These are phyloP conservation scores for Steromphala cineraria DNA, from an alignment of 2,888 invertebrate species.

Conservation along the genomic window DNA sequence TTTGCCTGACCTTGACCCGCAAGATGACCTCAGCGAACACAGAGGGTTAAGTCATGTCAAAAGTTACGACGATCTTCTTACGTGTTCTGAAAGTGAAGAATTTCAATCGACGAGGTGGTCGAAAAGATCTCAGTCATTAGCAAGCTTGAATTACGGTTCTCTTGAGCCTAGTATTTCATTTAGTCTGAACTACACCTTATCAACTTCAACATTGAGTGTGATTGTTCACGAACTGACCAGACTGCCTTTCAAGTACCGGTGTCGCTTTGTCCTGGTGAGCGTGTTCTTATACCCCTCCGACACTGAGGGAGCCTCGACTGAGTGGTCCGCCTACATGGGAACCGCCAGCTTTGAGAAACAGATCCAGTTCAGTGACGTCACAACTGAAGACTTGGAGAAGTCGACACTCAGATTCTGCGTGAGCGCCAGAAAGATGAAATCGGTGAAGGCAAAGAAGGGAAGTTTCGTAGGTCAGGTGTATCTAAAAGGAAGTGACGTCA, in stretches of 20 bases:
- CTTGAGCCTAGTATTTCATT: constrained; percentile 10
- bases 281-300: constrained; percentile 27
- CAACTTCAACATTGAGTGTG: constrained; percentile 26
- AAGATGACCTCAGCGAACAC: not conserved
- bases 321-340: constrained; percentile 10
- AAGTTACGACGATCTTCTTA: not conserved
- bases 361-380: constrained; percentile 29
- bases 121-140: constrained; percentile 12
- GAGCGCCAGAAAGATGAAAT: constrained; percentile 25
- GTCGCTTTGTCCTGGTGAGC: constrained; percentile 16
- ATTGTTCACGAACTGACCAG: constrained; percentile 19
- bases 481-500: constrained; percentile 30
- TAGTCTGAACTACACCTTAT: constrained; percentile 20
- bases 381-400: constrained; percentile 27
- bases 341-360: constrained; percentile 28
- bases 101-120: not conserved
- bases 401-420: constrained; percentile 31
- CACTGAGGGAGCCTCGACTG: constrained; percentile 23
- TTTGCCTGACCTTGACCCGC: not conserved
- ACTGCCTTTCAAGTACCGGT: constrained; percentile 10
- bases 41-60: not conserved
- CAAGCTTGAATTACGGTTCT: not conserved
- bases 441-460: constrained; percentile 14
- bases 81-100: not conserved
- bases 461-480: constrained; percentile 34